A percentile compares a stretch with the other conserved stretches of the same genome.
These are phyloP conservation scores for Cecropterus lyciades DNA, from an alignment of 1,140 invertebrate species.

Conservation along the genomic window DNA sequence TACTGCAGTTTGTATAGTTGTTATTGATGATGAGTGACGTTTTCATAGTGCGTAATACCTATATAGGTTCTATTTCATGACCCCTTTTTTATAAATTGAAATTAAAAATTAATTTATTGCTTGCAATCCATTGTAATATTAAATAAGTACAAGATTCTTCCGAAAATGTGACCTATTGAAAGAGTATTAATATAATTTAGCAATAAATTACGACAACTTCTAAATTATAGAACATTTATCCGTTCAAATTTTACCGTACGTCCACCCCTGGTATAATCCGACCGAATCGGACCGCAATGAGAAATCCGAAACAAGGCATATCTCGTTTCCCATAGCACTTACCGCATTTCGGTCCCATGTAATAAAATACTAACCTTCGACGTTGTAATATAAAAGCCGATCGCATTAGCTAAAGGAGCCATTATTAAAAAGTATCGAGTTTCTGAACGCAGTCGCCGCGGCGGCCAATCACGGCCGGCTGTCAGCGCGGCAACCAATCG, in stretches of 20 bases:
- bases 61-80: no score
- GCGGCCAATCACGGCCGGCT: conserved; percentile 62
- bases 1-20: conserved; percentile 3
- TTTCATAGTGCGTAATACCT: no score
- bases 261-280: conserved; percentile 44
- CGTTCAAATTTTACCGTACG: conserved; percentile 7
- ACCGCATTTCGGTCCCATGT: conserved; percentile 69
- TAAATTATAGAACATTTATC: conserved; percentile 9
- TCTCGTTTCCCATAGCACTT: conserved; percentile 67
- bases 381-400: conserved; percentile 74
- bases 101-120: no score
- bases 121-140: no score
- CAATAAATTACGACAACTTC: not conserved
- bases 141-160: no score
- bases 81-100: no score
- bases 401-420: conserved; percentile 81
- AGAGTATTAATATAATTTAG: no score
- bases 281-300: conserved; percentile 54
- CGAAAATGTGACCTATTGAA: no score
- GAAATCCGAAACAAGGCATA: conserved; percentile 57
- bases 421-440: conserved; percentile 84
- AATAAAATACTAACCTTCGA: conserved; percentile 76
- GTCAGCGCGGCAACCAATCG: conserved; percentile 61
- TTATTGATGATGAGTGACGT: conserved; percentile 24
- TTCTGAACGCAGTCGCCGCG: conserved; percentile 66